These are phyloP conservation scores for Atta texana DNA, from an alignment of 1,140 invertebrate species.

Conservation along the genomic window DNA sequence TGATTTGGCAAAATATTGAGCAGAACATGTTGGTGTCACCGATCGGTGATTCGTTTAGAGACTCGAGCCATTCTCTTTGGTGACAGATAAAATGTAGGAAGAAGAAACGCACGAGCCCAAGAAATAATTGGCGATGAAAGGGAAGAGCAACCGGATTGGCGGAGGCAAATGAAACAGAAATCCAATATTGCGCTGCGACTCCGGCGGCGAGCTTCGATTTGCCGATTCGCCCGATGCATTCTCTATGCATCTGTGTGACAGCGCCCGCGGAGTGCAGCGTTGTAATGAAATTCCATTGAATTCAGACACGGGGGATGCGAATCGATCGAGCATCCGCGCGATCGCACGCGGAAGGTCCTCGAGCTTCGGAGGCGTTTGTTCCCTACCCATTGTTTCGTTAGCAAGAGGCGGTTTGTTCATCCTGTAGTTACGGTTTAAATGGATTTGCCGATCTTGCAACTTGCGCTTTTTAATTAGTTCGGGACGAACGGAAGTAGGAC, in stretches of 20 bases:
- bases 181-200: conserved; percentile 61
- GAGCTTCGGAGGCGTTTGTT: conserved; percentile 18
- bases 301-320: conserved; percentile 35
- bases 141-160: conserved; percentile 14
- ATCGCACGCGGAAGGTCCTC: conserved; percentile 42
- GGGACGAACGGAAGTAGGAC: background rate
- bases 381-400: conserved; percentile 46
- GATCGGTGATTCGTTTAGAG: conserved; percentile 16
- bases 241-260: conserved; percentile 69
- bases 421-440: conserved; percentile 57
- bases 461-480: conserved; percentile 58
- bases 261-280: conserved; percentile 54
- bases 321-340: conserved; percentile 14
- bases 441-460: conserved; percentile 59
- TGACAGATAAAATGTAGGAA: conserved; percentile 29
- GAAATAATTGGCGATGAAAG: conserved; percentile 55
- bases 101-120: conserved; percentile 20
- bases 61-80: conserved; percentile 16
- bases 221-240: conserved; percentile 59
- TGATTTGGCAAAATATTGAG: conserved; percentile 9
- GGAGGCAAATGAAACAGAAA: conserved; percentile 62
- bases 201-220: conserved; percentile 58
- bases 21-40: background rate
- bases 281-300: conserved; percentile 74
- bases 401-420: conserved; percentile 49